These are phyloP conservation scores for Lepilemur ruficaudatus DNA, from an alignment of 2,797 vertebrate species.

Conservation along the genomic window DNA sequence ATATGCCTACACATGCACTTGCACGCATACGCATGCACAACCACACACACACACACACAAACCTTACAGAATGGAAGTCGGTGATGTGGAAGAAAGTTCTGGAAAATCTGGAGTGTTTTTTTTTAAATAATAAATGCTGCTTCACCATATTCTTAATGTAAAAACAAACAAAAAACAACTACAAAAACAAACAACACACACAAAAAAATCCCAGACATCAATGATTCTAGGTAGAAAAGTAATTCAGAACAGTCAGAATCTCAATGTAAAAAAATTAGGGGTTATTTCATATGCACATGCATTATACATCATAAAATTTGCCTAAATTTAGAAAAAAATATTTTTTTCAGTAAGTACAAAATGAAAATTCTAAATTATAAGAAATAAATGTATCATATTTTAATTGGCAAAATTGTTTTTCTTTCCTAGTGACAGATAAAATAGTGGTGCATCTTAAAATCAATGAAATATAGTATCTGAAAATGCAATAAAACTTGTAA, in stretches of 20 bases:
- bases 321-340: neutral
- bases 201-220: neutral
- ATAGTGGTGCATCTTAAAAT: neutral
- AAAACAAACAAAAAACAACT: constrained; percentile 1
- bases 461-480: neutral
- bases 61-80: neutral
- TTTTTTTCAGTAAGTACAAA: neutral
- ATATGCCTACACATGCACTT: neutral
- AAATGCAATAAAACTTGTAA: neutral
- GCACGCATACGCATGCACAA: neutral
- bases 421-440: neutral
- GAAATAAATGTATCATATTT: neutral
- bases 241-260: constrained; percentile 17
- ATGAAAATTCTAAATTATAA: neutral
- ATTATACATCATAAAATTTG: neutral
- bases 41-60: neutral
- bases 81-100: neutral
- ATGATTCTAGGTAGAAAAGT: neutral
- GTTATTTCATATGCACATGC: neutral
- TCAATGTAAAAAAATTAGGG: neutral
- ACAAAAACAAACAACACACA: neutral
- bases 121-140: neutral
- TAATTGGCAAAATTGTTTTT: neutral
- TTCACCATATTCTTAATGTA: neutral
- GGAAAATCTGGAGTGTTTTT: neutral